phyloP scores from a whole-genome alignment of 2,888 invertebrate species.

The Cheilosia impressa region DNA sequence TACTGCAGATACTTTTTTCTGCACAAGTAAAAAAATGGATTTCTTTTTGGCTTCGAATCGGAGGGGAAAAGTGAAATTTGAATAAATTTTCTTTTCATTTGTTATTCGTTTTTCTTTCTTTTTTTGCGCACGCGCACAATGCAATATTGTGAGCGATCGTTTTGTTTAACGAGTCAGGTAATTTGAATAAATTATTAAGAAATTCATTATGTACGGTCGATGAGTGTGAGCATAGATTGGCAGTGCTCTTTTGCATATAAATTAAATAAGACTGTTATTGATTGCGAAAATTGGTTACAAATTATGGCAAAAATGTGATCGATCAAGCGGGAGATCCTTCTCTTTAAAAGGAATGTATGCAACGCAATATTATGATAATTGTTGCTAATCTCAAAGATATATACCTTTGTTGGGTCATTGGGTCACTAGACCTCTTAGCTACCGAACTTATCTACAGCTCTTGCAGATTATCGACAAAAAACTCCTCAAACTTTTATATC shows the following conservation, averaged over 20 bases:
- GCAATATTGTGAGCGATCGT: constrained; percentile 38
- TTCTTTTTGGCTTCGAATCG: constrained; percentile 57
- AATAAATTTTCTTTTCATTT: constrained; percentile 70
- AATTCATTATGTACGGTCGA: constrained; percentile 59
- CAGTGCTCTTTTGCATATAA: constrained; percentile 17
- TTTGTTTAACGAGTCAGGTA: constrained; percentile 64
- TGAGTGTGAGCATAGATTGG: constrained; percentile 27
- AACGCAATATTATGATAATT: too few species aligned
- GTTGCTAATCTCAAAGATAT: too few species aligned
- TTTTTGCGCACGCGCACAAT: constrained; percentile 26
- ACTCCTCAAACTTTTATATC: too few species aligned
- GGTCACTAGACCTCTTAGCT: too few species aligned
- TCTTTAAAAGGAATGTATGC: too few species aligned
- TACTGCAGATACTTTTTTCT: constrained; percentile 36
- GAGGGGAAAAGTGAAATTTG: constrained; percentile 67
- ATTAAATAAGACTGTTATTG: constrained; percentile 38
- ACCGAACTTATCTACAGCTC: too few species aligned
- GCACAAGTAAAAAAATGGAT: constrained; percentile 41
- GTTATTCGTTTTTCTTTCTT: not conserved
- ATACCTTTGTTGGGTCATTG: too few species aligned
- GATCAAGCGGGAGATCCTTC: not conserved
- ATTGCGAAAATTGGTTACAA: constrained; percentile 23
- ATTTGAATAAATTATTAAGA: constrained; percentile 71
- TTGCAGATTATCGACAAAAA: too few species aligned
- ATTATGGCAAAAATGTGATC: not conserved